Evolutionary conservation across 2,797 vertebrate genomes (phyloP).

Genomic region (Scarus forsteni): DNA sequence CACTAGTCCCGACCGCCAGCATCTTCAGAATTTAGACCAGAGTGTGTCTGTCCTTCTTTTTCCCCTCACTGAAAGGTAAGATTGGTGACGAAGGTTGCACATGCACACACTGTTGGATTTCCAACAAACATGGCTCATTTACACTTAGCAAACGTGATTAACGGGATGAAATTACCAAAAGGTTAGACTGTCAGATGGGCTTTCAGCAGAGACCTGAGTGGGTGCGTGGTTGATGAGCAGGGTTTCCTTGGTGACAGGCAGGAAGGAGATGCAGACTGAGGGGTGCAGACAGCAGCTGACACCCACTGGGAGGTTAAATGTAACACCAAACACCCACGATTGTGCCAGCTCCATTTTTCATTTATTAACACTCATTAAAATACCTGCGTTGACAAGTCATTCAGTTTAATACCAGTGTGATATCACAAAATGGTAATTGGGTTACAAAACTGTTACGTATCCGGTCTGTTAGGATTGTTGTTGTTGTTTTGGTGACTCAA

Average conservation of each 20-base stretch:
- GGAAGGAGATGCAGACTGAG: slow-evolving; percentile 14
- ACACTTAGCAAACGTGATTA: background rate
- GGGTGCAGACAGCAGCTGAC: slow-evolving; percentile 16
- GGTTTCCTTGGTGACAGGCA: slow-evolving; percentile 51
- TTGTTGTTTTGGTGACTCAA: too few relatives aligned
- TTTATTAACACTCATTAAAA: too few relatives aligned
- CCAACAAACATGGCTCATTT: slow-evolving; percentile 14
- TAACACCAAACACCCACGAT: background rate
- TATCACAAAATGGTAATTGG: background rate
- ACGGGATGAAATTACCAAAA: slow-evolving; percentile 16
- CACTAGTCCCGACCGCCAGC: slow-evolving; percentile 63
- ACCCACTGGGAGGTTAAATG: background rate
- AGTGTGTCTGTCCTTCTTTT: slow-evolving; percentile 39
- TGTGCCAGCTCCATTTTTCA: background rate
- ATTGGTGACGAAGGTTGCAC: slow-evolving; percentile 7
- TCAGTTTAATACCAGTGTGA: background rate
- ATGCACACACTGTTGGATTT: background rate
- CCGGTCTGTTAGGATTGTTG: too few relatives aligned
- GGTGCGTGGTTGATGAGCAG: slow-evolving; percentile 27
- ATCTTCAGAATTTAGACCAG: slow-evolving; percentile 55
- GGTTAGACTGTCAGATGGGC: slow-evolving; percentile 13
- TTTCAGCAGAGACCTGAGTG: slow-evolving; percentile 26
- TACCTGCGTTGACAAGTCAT: background rate
- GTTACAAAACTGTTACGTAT: too few relatives aligned
- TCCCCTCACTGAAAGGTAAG: slow-evolving; percentile 67